Evolutionary conservation across 2,797 vertebrate genomes (phyloP).

Genomic region (Anabacerthia variegaticeps): DNA sequence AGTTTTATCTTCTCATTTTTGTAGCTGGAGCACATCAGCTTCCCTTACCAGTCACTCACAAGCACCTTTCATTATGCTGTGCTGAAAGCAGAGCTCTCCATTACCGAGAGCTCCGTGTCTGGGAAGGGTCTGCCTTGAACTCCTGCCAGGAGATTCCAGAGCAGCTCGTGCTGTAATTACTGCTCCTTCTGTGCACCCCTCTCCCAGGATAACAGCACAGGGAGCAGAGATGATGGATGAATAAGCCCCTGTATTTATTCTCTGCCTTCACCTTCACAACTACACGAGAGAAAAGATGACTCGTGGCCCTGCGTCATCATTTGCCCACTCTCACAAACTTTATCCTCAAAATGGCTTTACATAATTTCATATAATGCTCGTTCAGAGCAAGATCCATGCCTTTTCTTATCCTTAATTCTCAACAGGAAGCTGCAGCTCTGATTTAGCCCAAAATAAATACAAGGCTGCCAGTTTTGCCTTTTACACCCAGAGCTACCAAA

Average conservation of each 20-base stretch:
- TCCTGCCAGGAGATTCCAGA: not conserved
- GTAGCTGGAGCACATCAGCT: constrained; percentile 53
- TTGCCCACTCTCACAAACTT: not conserved
- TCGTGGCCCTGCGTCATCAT: accelerated
- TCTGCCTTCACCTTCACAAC: not conserved
- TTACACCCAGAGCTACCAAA: not conserved
- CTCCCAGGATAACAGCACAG: not conserved
- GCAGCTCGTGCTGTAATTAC: not conserved
- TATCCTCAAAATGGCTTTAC: not conserved
- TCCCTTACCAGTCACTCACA: not conserved
- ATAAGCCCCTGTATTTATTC: not conserved
- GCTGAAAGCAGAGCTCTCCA: not conserved
- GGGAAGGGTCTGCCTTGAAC: not conserved
- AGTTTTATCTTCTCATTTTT: not conserved
- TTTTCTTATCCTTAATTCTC: not conserved
- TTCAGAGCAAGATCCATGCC: not conserved
- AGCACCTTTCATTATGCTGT: constrained; percentile 37
- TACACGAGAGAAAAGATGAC: not conserved
- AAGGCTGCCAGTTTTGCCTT: not conserved
- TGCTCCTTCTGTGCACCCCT: not conserved
- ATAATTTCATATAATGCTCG: not conserved
- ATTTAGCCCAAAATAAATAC: not conserved
- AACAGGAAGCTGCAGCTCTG: not conserved
- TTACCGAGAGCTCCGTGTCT: not conserved
- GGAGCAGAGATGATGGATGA: not conserved